Conservation (phyloP, 2,797 vertebrate species). For the Scolopax rusticola region DNA sequence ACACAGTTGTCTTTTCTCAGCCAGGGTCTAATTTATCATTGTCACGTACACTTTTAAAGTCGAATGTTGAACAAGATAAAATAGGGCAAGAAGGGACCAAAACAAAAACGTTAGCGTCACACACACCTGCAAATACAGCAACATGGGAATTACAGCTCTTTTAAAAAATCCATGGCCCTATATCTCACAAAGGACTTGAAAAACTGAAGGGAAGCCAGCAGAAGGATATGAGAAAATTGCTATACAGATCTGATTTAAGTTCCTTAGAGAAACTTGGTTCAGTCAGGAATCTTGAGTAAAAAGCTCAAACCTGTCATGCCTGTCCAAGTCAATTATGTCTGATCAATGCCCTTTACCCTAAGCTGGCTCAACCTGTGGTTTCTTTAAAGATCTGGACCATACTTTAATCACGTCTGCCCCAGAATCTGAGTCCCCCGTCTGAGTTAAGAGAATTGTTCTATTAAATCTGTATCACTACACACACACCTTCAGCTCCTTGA, state of each 20-base stretch:
- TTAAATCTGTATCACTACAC: neutral
- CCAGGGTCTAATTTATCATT: neutral
- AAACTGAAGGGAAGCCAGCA: neutral
- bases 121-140: neutral
- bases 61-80: neutral
- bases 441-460: neutral
- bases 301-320: neutral
- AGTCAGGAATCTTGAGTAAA: neutral
- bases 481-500: neutral
- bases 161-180: neutral
- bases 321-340: neutral
- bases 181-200: neutral
- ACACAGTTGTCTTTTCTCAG: neutral
- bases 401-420: neutral
- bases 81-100: neutral
- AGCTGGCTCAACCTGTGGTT: neutral
- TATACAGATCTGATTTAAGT: neutral
- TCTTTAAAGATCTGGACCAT: neutral
- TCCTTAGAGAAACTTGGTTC: neutral
- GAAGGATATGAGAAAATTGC: neutral
- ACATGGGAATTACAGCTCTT: fast-evolving
- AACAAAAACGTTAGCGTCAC: neutral
- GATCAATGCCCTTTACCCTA: neutral
- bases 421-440: neutral
- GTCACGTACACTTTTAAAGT: neutral